Base-by-base conservation (phyloP, 2,113 vertebrate species). In the Podarcis raffonei region DNA sequence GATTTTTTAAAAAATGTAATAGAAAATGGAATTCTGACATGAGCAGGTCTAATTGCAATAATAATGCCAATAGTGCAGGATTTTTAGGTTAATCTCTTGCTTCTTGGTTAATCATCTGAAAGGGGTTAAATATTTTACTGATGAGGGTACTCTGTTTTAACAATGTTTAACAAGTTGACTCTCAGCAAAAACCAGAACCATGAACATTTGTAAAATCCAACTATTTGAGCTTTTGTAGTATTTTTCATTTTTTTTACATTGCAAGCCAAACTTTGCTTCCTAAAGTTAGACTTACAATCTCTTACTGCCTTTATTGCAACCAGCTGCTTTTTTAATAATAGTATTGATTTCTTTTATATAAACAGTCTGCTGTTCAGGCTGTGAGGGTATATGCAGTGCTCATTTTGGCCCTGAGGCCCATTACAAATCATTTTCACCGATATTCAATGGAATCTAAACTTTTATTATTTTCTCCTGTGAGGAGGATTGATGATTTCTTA, bases 111-210 rank as follows among this genome's bases (percentile, higher is more conserved):
- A 91, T 75, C 69, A 84, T 93, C 90, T 88, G 86, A 79, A 78
- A 72, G 85, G 77, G 92, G 83, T 90, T 93, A 91, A 94, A 92
- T 92, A 87, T 88, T 94, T 68, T 93, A 87, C 89, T 92, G 90
- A 92, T 84, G 27, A 83, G 86, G 65, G 87, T 42, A 22, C 25
- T 84, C 4, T 27, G 78, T 57, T 93, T 93, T 94, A 95, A 86
- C 66, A 85, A 93, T 90, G 78, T 92, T 94, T 81, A 84, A 94
- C 30, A 35, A 2, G 87, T 88, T 76, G n/a, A 82, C 89, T 86
- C 12, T 53, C 23, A 30, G 48, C n/a, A 39, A 89, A 65, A 91
- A 86, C 6, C 88, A 89, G 85, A 57, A 1, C 9, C 9, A 90
- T 75, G 71, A 95, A 83, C 5, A 86, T 91, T 65, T 12, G 25